Percentiles rank a stretch among this genome's conserved stretches.
These are phyloP conservation scores for Heteromurus nitidus DNA, from an alignment of 2,888 invertebrate genomes.

Conservation along the genomic window DNA sequence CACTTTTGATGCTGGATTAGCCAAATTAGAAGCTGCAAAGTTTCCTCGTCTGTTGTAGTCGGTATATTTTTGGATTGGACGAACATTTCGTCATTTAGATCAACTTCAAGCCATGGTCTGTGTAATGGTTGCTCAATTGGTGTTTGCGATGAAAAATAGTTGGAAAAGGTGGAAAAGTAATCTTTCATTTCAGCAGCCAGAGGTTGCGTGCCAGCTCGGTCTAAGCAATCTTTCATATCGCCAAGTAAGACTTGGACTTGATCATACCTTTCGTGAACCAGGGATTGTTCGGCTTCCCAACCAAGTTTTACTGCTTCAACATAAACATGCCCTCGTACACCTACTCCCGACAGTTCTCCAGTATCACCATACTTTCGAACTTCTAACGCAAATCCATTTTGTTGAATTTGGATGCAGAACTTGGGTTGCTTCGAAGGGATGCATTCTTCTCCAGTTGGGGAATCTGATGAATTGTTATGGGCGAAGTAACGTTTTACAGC, in stretches of 20 bases:
- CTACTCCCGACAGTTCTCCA: not conserved
- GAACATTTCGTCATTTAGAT: conserved; percentile 18
- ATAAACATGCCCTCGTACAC: conserved; percentile 28
- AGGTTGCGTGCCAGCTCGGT: not conserved
- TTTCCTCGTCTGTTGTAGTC: conserved; percentile 64
- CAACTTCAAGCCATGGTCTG: conserved; percentile 48
- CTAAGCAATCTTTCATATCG: not conserved
- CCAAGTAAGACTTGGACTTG: not conserved
- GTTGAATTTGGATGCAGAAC: conserved; percentile 34
- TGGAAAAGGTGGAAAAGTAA: conserved; percentile 37
- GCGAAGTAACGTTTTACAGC: no score
- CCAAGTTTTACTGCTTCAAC: conserved; percentile 48
- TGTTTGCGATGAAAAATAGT: conserved; percentile 54
- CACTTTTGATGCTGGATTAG: conserved; percentile 44
- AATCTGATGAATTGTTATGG: not conserved
- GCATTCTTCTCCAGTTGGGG: not conserved
- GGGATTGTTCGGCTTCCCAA: conserved; percentile 22
- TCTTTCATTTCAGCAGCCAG: conserved; percentile 12
- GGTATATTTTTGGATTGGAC: conserved; percentile 45
- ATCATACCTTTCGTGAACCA: conserved; percentile 53
- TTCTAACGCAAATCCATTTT: conserved; percentile 44
- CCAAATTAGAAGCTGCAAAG: conserved; percentile 57
- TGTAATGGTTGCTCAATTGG: conserved; percentile 37
- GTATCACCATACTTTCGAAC: conserved; percentile 36
- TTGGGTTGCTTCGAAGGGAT: not conserved